Evolutionary conservation across 1,140 invertebrate species (phyloP).

Genomic region (Batillaria attramentaria): DNA sequence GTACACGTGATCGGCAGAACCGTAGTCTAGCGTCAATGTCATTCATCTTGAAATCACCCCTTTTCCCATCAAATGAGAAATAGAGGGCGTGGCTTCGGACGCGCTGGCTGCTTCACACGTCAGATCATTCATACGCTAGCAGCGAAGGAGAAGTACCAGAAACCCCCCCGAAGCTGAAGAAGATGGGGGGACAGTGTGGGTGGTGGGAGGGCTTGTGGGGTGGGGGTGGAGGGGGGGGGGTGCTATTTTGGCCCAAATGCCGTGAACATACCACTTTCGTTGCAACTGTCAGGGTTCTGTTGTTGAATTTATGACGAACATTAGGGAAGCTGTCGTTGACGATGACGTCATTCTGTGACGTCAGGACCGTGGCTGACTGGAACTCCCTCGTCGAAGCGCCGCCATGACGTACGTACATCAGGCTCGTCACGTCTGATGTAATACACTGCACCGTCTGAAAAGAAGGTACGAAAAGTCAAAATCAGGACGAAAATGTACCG

Average conservation of each 20-base stretch:
- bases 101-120: no score
- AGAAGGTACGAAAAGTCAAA: neutral
- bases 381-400: neutral
- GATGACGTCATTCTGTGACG: neutral
- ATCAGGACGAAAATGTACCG: neutral
- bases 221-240: neutral
- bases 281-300: slow-evolving; percentile 1
- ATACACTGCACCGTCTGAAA: slow-evolving; percentile 18
- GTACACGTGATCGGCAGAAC: no score
- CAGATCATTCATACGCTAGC: no score
- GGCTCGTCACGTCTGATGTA: neutral
- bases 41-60: no score
- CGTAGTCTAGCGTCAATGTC: no score
- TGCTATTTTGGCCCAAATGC: neutral
- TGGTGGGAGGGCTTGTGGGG: neutral
- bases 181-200: neutral
- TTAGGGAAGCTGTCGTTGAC: slow-evolving; percentile 16
- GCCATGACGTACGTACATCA: neutral
- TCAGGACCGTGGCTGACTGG: slow-evolving; percentile 11
- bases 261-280: slow-evolving; percentile 8
- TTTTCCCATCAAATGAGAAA: neutral
- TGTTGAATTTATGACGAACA: slow-evolving; percentile 14
- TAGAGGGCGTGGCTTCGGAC: no score
- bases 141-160: neutral
- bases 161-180: neutral